Percentiles rank a stretch among this genome's conserved stretches.
These are phyloP conservation scores for Sinonovacula constricta DNA, from an alignment of 1,140 invertebrate species.

Conservation along the genomic window DNA sequence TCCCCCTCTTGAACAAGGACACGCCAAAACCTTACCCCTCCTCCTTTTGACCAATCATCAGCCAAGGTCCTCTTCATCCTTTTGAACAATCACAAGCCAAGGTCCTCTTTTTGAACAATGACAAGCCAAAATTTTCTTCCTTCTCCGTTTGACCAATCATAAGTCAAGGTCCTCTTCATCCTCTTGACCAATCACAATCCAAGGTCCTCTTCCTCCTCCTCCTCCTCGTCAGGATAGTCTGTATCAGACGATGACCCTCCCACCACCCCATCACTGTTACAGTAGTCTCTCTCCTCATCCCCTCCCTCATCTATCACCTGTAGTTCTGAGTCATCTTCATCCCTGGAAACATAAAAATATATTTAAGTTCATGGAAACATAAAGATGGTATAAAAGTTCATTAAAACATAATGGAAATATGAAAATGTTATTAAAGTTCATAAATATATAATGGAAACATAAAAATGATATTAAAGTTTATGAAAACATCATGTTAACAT, in stretches of 20 bases:
- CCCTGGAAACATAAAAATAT: background rate
- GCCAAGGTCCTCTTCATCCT: too few relatives aligned
- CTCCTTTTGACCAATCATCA: too few relatives aligned
- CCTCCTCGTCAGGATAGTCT: slow-evolving; percentile 37
- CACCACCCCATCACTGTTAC: slow-evolving; percentile 8
- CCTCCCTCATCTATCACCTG: background rate
- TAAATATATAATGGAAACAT: background rate
- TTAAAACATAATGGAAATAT: background rate
- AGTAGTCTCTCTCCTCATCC: slow-evolving; percentile 15
- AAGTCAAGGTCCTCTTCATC: too few relatives aligned
- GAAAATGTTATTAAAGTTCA: background rate
- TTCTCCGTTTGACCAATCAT: too few relatives aligned
- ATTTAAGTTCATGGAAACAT: background rate
- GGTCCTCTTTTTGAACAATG: too few relatives aligned
- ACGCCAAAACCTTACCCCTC: too few relatives aligned
- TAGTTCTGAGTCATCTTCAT: slow-evolving; percentile 9
- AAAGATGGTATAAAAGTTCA: background rate
- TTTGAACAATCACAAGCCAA: too few relatives aligned
- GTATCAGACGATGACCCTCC: slow-evolving; percentile 10
- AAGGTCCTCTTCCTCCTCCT: slow-evolving; percentile 49
- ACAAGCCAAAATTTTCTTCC: too few relatives aligned
- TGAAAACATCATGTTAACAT: too few relatives aligned
- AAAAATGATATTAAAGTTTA: background rate
- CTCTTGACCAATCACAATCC: too few relatives aligned
- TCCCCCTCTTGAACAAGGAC: too few relatives aligned